Conservation (phyloP, 2,888 invertebrate genomes). For the Rutpela maculata region DNA sequence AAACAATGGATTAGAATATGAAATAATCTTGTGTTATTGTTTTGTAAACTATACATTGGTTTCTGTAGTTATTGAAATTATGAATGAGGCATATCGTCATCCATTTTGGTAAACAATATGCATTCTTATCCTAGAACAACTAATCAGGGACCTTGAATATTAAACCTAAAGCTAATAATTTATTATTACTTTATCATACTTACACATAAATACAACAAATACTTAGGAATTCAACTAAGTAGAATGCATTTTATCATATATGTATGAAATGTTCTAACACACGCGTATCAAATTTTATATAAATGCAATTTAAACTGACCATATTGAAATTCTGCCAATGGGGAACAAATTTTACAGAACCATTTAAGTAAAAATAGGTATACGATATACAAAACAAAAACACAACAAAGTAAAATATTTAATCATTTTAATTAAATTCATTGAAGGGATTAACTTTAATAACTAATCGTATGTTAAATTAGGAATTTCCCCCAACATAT, state of each 20-base stretch:
- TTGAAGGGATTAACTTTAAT: no score
- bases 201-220: neutral
- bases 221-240: neutral
- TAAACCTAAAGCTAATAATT: neutral
- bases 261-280: neutral
- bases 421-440: no score
- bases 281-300: no score
- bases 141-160: constrained; percentile 9
- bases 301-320: no score
- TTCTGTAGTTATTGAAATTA: neutral
- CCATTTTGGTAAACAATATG: constrained; percentile 11
- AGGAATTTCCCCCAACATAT: no score
- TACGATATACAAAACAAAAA: no score
- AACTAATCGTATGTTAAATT: no score
- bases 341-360: no score
- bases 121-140: constrained; percentile 15
- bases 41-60: neutral
- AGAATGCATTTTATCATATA: neutral
- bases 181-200: constrained; percentile 12
- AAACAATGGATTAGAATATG: constrained; percentile 16
- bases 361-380: no score
- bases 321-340: no score
- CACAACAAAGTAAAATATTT: no score
- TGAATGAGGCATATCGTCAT: neutral
- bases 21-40: constrained; percentile 1